These are phyloP conservation scores for Podarcis siculus DNA, from an alignment of 2,797 vertebrate genomes.

Conservation along the genomic window DNA sequence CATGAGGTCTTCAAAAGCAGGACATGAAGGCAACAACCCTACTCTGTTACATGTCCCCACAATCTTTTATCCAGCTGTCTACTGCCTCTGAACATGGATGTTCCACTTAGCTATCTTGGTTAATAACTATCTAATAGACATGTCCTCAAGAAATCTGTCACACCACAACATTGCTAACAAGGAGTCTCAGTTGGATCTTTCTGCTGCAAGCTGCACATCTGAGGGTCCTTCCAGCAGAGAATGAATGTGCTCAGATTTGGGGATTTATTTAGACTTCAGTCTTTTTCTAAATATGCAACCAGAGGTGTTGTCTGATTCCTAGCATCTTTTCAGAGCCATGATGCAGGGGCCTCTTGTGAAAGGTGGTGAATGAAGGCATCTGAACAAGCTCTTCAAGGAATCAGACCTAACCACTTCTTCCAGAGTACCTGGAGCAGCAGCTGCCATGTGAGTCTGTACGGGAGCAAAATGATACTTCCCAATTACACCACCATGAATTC, in stretches of 20 bases:
- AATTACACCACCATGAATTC: constrained; percentile 59
- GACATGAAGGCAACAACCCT: not conserved
- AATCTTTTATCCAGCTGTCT: not conserved
- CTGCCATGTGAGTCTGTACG: not conserved
- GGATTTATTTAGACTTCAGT: not conserved
- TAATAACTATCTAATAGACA: not conserved
- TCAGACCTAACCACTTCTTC: not conserved
- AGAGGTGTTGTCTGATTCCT: not conserved
- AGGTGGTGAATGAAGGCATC: not conserved
- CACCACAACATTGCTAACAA: not conserved
- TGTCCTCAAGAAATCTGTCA: not conserved
- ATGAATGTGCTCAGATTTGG: not conserved
- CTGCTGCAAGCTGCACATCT: not conserved
- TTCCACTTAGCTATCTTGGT: not conserved
- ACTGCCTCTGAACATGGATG: not conserved
- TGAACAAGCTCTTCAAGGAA: not conserved
- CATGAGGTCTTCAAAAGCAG: not conserved
- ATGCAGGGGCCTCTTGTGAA: not conserved
- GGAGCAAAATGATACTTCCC: constrained; percentile 14
- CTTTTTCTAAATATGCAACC: not conserved
- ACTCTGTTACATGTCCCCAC: not conserved
- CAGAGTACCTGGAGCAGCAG: not conserved
- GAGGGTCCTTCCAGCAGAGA: not conserved
- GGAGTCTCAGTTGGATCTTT: not conserved
- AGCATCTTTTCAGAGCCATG: not conserved